A percentile compares a stretch with the other conserved stretches of the same genome.
phyloP scores from a whole-genome alignment of 2,113 vertebrate genomes.

The Nematolebias whitei region DNA sequence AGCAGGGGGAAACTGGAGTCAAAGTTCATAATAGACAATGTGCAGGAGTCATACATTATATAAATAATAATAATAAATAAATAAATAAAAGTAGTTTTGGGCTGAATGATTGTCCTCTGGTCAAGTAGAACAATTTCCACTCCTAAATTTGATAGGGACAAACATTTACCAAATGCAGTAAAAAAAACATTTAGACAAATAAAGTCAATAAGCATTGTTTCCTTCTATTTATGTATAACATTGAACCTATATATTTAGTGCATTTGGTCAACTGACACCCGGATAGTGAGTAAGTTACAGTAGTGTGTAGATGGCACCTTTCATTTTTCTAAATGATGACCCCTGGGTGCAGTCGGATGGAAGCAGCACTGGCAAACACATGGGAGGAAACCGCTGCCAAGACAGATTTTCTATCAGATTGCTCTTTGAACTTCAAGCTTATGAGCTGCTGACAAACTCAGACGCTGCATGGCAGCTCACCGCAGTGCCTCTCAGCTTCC shows the following conservation, averaged over 20 bases:
- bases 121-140: no score
- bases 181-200: neutral
- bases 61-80: no score
- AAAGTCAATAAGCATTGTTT: neutral
- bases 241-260: conserved; percentile 27
- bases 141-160: neutral
- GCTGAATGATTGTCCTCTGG: no score
- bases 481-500: conserved; percentile 71
- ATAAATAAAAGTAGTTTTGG: no score
- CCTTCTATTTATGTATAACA: conserved; percentile 7
- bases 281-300: conserved; percentile 44
- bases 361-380: conserved; percentile 71
- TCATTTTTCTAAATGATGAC: conserved; percentile 78
- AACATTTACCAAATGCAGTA: neutral
- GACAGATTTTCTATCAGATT: conserved; percentile 71
- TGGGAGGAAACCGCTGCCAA: conserved; percentile 67
- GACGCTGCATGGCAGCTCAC: conserved; percentile 64
- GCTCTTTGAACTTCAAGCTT: conserved; percentile 75
- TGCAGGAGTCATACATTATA: no score
- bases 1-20: no score
- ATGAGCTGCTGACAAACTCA: conserved; percentile 67
- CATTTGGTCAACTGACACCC: conserved; percentile 29
- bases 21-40: no score
- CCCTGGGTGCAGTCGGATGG: conserved; percentile 72
- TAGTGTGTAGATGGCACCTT: conserved; percentile 67